phyloP scores from a whole-genome alignment of 2,888 invertebrate species.

The Frankliniella intonsa region DNA sequence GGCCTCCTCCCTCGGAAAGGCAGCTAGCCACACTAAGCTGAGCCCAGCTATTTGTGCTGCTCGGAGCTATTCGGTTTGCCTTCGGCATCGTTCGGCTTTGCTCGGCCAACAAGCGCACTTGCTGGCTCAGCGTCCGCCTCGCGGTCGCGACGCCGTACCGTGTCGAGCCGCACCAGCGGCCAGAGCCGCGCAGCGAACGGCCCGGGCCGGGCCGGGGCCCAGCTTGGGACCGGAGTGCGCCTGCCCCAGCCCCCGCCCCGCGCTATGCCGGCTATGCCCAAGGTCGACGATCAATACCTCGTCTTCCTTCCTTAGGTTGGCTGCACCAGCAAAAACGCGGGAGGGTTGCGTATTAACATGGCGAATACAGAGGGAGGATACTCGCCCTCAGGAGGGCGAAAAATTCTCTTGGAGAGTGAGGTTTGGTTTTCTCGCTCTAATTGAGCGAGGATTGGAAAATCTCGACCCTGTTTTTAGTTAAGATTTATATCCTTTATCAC shows the following conservation, averaged over 20 bases:
- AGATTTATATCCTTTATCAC: no score
- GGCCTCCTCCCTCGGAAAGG: neutral
- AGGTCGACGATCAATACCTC: neutral
- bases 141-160: neutral
- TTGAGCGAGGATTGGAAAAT: no score
- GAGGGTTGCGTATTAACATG: no score
- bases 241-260: no score
- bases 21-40: neutral
- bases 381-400: no score
- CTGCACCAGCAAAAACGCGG: neutral
- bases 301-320: neutral
- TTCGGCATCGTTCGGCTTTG: conserved; percentile 21
- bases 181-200: neutral
- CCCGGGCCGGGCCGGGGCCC: neutral
- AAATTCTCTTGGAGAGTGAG: no score
- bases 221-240: no score
- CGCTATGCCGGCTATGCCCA: neutral
- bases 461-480: no score
- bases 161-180: neutral
- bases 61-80: conserved; percentile 6
- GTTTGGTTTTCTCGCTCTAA: no score
- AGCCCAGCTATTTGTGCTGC: neutral
- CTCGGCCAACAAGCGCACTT: conserved; percentile 21
- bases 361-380: no score
- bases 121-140: neutral